phyloP scores from a whole-genome alignment of 1,140 invertebrate genomes.

The Drosophila takahashii region DNA sequence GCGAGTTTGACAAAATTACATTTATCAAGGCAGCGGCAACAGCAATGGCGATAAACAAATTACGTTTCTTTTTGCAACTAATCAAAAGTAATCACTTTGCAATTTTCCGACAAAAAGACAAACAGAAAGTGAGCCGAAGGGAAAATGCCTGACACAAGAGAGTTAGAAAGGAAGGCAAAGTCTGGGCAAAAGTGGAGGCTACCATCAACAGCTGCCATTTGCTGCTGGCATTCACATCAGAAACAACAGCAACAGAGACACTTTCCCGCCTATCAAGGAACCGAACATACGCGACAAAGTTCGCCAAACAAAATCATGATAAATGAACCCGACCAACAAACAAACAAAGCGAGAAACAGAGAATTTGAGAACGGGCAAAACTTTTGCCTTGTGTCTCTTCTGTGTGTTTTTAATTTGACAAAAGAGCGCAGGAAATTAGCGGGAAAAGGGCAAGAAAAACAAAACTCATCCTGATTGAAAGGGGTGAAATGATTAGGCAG shows the following conservation, averaged over 20 bases:
- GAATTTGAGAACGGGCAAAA: slow-evolving; percentile 29
- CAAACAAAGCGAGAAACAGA: slow-evolving; percentile 42
- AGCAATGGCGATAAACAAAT: slow-evolving; percentile 72
- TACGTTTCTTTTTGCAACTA: slow-evolving; percentile 82
- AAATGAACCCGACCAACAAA: slow-evolving; percentile 76
- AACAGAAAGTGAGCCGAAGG: slow-evolving; percentile 66
- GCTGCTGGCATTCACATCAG: slow-evolving; percentile 62
- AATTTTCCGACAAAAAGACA: slow-evolving; percentile 73
- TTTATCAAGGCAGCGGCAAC: slow-evolving; percentile 65
- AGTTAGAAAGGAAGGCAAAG: slow-evolving; percentile 46
- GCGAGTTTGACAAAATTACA: slow-evolving; percentile 69
- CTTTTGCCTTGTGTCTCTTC: slow-evolving; percentile 41
- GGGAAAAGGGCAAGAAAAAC: slow-evolving; percentile 70
- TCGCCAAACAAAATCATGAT: slow-evolving; percentile 82
- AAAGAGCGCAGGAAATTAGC: slow-evolving; percentile 75
- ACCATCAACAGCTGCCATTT: slow-evolving; percentile 68
- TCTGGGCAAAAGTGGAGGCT: background rate
- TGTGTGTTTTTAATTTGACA: slow-evolving; percentile 76
- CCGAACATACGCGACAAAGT: slow-evolving; percentile 60
- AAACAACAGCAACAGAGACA: slow-evolving; percentile 64
- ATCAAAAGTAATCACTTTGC: slow-evolving; percentile 83
- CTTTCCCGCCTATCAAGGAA: slow-evolving; percentile 73
- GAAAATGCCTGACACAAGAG: slow-evolving; percentile 62
- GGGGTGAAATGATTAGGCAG: slow-evolving; percentile 45
- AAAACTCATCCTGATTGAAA: slow-evolving; percentile 76